Evolutionary conservation across 2,888 invertebrate species (phyloP).

Genomic region (Harpagoxenus sublaevis): DNA sequence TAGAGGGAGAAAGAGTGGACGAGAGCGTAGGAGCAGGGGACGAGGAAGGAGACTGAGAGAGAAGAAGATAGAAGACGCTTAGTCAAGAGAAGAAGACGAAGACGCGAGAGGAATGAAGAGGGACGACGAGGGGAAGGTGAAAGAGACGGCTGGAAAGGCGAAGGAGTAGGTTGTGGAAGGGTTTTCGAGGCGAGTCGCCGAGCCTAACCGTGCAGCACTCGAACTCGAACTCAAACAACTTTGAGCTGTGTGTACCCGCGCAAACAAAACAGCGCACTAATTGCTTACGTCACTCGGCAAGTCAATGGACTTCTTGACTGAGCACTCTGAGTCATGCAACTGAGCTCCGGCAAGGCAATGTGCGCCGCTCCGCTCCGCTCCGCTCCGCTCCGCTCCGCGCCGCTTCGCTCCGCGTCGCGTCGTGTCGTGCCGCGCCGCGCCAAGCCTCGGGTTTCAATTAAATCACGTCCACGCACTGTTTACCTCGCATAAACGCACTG

Average conservation of each 20-base stretch:
- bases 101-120: conserved; percentile 30
- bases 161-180: conserved; percentile 73
- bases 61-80: conserved; percentile 24
- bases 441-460: conserved; percentile 81
- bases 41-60: conserved; percentile 4
- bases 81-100: conserved; percentile 37
- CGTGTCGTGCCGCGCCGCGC: conserved; percentile 61
- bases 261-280: conserved; percentile 84
- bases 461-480: conserved; percentile 84
- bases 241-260: conserved; percentile 81
- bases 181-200: conserved; percentile 75
- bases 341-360: conserved; percentile 65
- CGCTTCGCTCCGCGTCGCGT: conserved; percentile 52
- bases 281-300: conserved; percentile 85
- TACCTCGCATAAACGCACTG: conserved; percentile 81
- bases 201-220: conserved; percentile 80
- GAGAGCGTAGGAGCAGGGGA: conserved; percentile 26
- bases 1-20: conserved; percentile 42
- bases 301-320: conserved; percentile 83
- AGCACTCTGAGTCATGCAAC: conserved; percentile 81
- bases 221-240: conserved; percentile 83
- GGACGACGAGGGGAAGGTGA: conserved; percentile 48
- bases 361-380: conserved; percentile 53
- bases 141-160: conserved; percentile 58
- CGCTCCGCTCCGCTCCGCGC: conserved; percentile 42